Evolutionary conservation across 2,888 invertebrate genomes (phyloP).

Genomic region (Mechanitis messenoides): DNA sequence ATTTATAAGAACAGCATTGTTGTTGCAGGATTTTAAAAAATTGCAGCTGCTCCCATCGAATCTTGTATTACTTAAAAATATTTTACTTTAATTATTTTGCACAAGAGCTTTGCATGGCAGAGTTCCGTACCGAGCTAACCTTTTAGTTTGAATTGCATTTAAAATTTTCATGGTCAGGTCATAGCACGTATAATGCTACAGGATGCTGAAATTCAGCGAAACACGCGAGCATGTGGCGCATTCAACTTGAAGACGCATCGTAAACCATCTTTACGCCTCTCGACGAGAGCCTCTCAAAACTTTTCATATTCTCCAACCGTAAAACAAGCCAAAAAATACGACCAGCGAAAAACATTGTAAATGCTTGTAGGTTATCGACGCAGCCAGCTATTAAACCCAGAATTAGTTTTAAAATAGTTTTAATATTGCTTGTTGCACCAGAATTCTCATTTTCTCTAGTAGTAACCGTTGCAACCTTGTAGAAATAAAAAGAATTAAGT

Average conservation of each 20-base stretch:
- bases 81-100: slow-evolving; percentile 34
- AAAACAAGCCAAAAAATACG: slow-evolving; percentile 75
- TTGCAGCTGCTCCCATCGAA: slow-evolving; percentile 62
- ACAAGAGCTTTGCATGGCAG: slow-evolving; percentile 48
- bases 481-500: slow-evolving; percentile 48
- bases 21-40: slow-evolving; percentile 49
- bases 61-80: slow-evolving; percentile 36
- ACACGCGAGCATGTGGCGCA: slow-evolving; percentile 68
- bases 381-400: slow-evolving; percentile 45
- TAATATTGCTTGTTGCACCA: slow-evolving; percentile 59
- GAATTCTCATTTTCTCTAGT: slow-evolving; percentile 49
- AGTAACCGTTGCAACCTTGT: slow-evolving; percentile 37
- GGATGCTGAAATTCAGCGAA: slow-evolving; percentile 58
- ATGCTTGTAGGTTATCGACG: slow-evolving; percentile 67
- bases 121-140: slow-evolving; percentile 28
- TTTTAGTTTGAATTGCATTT: slow-evolving; percentile 62
- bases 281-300: slow-evolving; percentile 69
- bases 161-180: slow-evolving; percentile 74
- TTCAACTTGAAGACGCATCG: slow-evolving; percentile 72
- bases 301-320: slow-evolving; percentile 74
- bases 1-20: slow-evolving; percentile 71
- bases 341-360: slow-evolving; percentile 74
- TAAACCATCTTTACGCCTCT: slow-evolving; percentile 73
- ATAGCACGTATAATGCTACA: slow-evolving; percentile 69
- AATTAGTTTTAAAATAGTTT: slow-evolving; percentile 73